Evolutionary conservation across 92 coral and sea anemone species (phyloP).

Genomic region (Zoanthus sociatus): DNA sequence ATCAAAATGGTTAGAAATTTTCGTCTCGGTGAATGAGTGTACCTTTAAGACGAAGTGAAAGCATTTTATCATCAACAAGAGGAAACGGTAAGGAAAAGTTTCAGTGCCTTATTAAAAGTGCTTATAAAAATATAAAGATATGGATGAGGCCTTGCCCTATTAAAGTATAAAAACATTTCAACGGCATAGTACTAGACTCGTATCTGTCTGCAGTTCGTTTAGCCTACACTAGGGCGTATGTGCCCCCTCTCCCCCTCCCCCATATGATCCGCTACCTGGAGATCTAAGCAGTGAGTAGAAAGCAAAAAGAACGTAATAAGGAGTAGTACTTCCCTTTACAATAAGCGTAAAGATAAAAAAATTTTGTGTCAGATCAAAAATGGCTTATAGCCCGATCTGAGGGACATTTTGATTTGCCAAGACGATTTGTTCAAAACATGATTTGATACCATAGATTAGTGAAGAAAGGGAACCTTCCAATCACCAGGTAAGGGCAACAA

Average conservation of each 20-base stretch:
- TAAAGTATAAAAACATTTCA: conserved; percentile 61
- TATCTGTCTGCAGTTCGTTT: conserved; percentile 60
- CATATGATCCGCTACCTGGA: no score
- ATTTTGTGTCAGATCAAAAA: no score
- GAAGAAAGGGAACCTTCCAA: conserved; percentile 51
- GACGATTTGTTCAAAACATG: conserved; percentile 34
- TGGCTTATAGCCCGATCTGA: no score
- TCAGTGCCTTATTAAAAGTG: conserved; percentile 52
- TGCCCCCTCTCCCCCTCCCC: no score
- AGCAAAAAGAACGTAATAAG: no score
- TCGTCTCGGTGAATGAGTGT: conserved; percentile 15
- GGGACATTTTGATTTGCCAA: background rate
- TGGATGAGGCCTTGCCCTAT: conserved; percentile 67
- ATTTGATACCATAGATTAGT: conserved; percentile 18
- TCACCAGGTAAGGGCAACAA: conserved; percentile 33
- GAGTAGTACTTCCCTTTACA: no score
- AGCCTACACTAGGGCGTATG: conserved; percentile 61
- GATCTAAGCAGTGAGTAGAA: no score
- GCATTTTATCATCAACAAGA: conserved; percentile 53
- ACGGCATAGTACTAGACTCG: conserved; percentile 65
- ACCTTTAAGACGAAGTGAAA: conserved; percentile 63
- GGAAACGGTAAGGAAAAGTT: conserved; percentile 59
- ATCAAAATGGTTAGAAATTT: no score
- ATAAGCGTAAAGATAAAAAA: no score
- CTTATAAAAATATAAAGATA: conserved; percentile 55